Evolutionary conservation across 2,113 vertebrate species (phyloP), one percentile per base, ranked within the genome.

Genomic region (Smithornis capensis): DNA sequence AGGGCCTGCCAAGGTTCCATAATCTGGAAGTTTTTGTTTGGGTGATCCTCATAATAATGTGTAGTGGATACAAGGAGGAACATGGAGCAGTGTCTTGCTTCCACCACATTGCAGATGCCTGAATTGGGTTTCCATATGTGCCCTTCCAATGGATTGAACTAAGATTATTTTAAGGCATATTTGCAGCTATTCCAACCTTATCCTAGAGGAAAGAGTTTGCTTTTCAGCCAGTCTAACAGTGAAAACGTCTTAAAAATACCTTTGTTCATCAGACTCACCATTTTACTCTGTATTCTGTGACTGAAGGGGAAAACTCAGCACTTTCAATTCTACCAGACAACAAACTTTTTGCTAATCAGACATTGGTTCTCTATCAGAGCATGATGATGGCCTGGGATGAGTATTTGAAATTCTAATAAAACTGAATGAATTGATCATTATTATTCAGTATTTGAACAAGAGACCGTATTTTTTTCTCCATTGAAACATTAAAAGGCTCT

Each of bases 371-470:
- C 24, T 60, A 0, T 82, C 24, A 60, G 64, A 25, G 15, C 19
- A 16, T 82, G 29, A 35, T 5, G 23, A 38, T 76, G 44, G 9
- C 57, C 44, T 84, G 29, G 53, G 47, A 73, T 47, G 14, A 47
- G 12, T 70, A 79, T 91, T 63, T 78, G 63, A 79, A 84, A 71
- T 67, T 53, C 35, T 76, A 60, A 19, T 35, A 68, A 79, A 17
- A 50, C 23, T 44, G 45, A 93, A 53, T 69, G 17, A 88, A 44
- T 77, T 71, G 17, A 28, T 60, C 40, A 38, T 60, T 78, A 28
- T 23, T 64, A n/a, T 44, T 86, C 47, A 71, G 35, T 89, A 62
- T 82, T 87, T 80, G 60, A 91, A 76, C 29, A 91, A 55, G 60
- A 45, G 27, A 69, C 14, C 7, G 2, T 24, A 7, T 14, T n/a